Base-by-base conservation (phyloP, 2,113 vertebrate species). In the Dunckerocampus dactyliophorus region DNA sequence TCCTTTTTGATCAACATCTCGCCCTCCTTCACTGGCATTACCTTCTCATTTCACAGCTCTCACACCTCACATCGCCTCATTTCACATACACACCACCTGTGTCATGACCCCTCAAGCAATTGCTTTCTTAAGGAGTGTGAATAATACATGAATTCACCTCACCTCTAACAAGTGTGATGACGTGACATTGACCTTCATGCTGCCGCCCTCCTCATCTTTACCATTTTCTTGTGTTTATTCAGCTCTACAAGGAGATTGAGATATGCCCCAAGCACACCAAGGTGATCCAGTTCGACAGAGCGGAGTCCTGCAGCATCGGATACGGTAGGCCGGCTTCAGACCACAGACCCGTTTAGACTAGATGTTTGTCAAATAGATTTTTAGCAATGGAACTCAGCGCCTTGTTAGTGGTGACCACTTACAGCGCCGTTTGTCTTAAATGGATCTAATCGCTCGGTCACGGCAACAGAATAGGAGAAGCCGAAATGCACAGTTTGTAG, bases 181-280 rank as follows among this genome's bases (percentile, higher is more conserved):
- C 59, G 49, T 53, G 63, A 70, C 80, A 52, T 65, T 77, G 72
- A 67, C 74, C 51, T 31, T 55, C 48, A 43, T 34, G 7, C 31
- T 34, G 31, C 31, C 45, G 13, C 8, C 46, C 14, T 16, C 46
- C 17, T 47, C 46, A 65, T 72, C 54, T 37, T 58, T 45, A 42
- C 34, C n/a, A 13, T 67, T 39, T 67, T 20, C 39, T 51, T 80
- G 56, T 84, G 31, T 85, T 39, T 87, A 45, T 87, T 63, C 89
- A 99, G 96, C 84, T 98, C 56, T 96, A 94, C 86, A 95, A 96
- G 89, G 97, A 98, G 88, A 95, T 98, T 52, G 94, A 98, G 89
- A 92, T 99, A 79, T 95, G 94, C 81, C 87, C 92, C 70, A 98
- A 94, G 88, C 86, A 87, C 22, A 94, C 90, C 57, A 92, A 90